Conservation (phyloP, 2,888 invertebrate species). For the Hymenopus coronatus region DNA sequence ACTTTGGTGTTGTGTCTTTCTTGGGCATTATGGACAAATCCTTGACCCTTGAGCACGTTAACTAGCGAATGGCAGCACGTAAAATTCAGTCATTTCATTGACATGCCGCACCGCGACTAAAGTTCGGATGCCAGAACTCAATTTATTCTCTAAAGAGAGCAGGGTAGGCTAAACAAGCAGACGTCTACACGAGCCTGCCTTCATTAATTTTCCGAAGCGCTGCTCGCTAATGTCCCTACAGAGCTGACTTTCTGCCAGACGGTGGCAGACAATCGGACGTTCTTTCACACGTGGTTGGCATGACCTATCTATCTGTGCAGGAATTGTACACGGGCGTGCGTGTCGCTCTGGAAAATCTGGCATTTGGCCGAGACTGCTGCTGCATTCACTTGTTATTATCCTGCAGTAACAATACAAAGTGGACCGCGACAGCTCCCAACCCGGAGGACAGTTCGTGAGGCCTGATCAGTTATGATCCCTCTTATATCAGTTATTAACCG, state of each 20-base stretch:
- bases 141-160: not conserved
- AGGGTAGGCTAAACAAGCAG: not conserved
- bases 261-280: not conserved
- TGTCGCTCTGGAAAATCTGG: not conserved
- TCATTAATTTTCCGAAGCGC: not conserved
- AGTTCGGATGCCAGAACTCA: not conserved
- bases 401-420: not conserved
- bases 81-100: not conserved
- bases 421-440: not conserved
- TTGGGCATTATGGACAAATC: too few relatives aligned
- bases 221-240: not conserved
- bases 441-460: too few relatives aligned
- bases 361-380: not conserved
- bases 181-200: not conserved
- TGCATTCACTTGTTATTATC: not conserved
- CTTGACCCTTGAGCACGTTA: too few relatives aligned
- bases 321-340: not conserved
- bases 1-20: too few relatives aligned
- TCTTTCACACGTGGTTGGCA: not conserved
- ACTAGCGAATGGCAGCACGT: not conserved
- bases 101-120: not conserved
- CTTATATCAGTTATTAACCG: not conserved
- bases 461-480: not conserved
- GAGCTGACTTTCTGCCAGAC: not conserved
- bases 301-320: not conserved